Evolutionary conservation across 2,797 vertebrate genomes (phyloP).

Genomic region (Cirrhinus mrigala): DNA sequence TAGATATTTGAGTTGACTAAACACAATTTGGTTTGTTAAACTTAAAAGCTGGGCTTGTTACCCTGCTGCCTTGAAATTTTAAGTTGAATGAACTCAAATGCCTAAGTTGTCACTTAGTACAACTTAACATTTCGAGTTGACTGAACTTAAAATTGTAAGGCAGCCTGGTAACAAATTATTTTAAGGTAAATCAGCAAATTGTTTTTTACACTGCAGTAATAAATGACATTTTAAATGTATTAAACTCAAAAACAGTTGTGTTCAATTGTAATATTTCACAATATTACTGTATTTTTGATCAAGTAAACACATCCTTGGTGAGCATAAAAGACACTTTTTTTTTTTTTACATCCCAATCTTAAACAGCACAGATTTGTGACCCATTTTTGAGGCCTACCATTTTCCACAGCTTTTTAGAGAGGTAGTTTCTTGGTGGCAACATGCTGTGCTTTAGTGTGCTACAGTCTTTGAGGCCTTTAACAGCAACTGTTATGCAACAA

Average conservation of each 20-base stretch:
- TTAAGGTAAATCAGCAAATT: no score
- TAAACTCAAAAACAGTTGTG: background rate
- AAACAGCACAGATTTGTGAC: background rate
- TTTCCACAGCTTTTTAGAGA: background rate
- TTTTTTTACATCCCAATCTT: background rate
- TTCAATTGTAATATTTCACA: background rate
- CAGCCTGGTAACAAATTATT: no score
- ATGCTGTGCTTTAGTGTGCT: slow-evolving; percentile 11
- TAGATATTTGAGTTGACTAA: no score
- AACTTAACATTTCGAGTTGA: no score
- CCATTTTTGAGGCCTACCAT: background rate
- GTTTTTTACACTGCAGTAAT: background rate
- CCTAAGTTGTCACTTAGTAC: no score
- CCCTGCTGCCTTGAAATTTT: no score
- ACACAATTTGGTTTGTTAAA: no score
- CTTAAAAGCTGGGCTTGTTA: no score
- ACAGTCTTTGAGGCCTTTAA: background rate
- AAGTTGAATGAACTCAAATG: no score
- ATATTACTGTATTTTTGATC: background rate
- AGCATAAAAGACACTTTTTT: background rate
- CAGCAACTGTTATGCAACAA: slow-evolving; percentile 13
- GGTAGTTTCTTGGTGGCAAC: background rate
- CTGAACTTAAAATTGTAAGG: no score
- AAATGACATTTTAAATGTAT: background rate
- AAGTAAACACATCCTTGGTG: background rate